Evolutionary conservation across 2,888 invertebrate genomes (phyloP).

Genomic region (Pollenia griseotomentosa): DNA sequence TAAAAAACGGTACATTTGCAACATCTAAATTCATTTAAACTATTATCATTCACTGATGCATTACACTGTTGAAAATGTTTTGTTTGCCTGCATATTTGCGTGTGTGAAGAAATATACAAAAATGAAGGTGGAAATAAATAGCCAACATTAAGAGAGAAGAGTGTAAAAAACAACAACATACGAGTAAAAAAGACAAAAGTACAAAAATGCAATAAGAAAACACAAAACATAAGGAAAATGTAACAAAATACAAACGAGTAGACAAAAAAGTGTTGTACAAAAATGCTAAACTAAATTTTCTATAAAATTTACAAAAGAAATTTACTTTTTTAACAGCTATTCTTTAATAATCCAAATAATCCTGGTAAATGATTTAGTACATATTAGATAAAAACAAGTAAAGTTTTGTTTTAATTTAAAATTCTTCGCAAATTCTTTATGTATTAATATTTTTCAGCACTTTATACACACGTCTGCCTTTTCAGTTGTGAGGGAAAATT

Average conservation of each 20-base stretch:
- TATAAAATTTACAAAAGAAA: slow-evolving; percentile 55
- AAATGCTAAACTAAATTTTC: slow-evolving; percentile 48
- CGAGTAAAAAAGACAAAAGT: slow-evolving; percentile 49
- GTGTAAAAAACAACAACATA: slow-evolving; percentile 56
- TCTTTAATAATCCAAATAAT: slow-evolving; percentile 43
- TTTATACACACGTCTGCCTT: slow-evolving; percentile 48
- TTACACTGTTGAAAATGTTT: slow-evolving; percentile 56
- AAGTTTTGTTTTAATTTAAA: slow-evolving; percentile 7
- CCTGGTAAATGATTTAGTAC: slow-evolving; percentile 16
- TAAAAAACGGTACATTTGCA: slow-evolving; percentile 67
- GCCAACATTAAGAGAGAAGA: slow-evolving; percentile 55
- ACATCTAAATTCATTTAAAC: slow-evolving; percentile 36
- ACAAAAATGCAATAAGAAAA: slow-evolving; percentile 72
- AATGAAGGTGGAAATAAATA: slow-evolving; percentile 59
- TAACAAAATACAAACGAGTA: slow-evolving; percentile 68
- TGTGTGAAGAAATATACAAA: slow-evolving; percentile 39
- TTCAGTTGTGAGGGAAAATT: slow-evolving; percentile 36
- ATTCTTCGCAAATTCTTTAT: slow-evolving; percentile 11
- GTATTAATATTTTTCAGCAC: slow-evolving; percentile 33
- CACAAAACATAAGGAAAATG: slow-evolving; percentile 67
- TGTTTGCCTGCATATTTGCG: slow-evolving; percentile 21
- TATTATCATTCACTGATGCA: slow-evolving; percentile 66
- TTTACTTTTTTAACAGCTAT: slow-evolving; percentile 55
- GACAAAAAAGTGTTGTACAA: slow-evolving; percentile 65
- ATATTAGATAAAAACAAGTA: not conserved